Evolutionary conservation across 2,113 vertebrate species (phyloP).

Genomic region (Crocuta crocuta): DNA sequence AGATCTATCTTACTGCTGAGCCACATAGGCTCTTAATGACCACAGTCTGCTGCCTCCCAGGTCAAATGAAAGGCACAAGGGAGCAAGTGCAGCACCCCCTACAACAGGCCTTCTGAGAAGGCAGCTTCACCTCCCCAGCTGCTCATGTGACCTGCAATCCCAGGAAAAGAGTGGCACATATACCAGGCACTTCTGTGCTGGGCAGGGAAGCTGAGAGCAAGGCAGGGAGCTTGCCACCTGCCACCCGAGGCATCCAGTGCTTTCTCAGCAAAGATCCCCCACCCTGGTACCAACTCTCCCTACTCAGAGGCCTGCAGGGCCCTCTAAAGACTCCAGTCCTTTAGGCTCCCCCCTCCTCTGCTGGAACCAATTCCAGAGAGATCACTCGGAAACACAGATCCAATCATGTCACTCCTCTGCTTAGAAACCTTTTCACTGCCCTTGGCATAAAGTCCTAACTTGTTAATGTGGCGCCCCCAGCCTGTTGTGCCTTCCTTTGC

Average conservation of each 20-base stretch:
- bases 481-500: not conserved
- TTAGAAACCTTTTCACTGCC: not conserved
- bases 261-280: not conserved
- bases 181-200: not conserved
- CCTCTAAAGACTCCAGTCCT: not conserved
- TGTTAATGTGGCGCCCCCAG: not conserved
- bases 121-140: not conserved
- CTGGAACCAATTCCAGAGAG: not conserved
- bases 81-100: not conserved
- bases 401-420: not conserved
- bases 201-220: not conserved
- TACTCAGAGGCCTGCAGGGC: not conserved
- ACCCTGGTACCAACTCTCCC: not conserved
- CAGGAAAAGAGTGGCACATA: not conserved
- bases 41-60: not conserved
- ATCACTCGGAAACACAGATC: not conserved
- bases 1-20: not conserved
- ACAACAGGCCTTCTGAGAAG: slow-evolving; percentile 7
- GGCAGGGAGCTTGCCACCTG: not conserved
- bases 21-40: not conserved
- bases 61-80: not conserved
- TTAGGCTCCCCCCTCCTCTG: not conserved
- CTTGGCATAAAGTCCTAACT: slow-evolving; percentile 16
- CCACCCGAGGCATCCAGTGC: not conserved
- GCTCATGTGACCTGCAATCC: not conserved